These are phyloP conservation scores for Hucho hucho DNA, from an alignment of 2,113 vertebrate species.

Conservation along the genomic window DNA sequence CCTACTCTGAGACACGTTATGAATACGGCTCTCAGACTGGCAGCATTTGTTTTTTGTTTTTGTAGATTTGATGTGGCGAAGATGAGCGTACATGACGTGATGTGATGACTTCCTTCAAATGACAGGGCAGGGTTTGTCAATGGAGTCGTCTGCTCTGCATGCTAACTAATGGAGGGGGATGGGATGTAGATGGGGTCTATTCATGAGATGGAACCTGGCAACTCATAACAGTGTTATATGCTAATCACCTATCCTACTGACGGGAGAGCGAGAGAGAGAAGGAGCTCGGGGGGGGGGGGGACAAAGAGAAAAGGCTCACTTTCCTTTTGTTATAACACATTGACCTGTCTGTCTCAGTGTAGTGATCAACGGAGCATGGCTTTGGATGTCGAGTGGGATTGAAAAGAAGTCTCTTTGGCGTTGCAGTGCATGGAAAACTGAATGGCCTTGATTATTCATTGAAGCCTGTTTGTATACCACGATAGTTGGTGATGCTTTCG, in stretches of 20 bases:
- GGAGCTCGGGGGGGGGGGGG: neutral
- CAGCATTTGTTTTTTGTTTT: too few relatives aligned
- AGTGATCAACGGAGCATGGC: constrained; percentile 36
- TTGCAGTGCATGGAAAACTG: constrained; percentile 27
- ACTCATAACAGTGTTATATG: constrained; percentile 50
- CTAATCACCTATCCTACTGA: constrained; percentile 56
- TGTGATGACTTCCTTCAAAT: too few relatives aligned
- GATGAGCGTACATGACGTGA: neutral
- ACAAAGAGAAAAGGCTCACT: neutral
- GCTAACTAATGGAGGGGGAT: constrained; percentile 35
- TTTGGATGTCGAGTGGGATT: constrained; percentile 25
- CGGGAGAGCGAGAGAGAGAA: constrained; percentile 23
- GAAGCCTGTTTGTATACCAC: constrained; percentile 54
- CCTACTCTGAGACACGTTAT: too few relatives aligned
- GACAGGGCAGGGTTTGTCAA: neutral
- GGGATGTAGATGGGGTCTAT: constrained; percentile 20
- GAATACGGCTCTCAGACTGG: too few relatives aligned
- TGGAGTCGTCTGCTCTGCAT: neutral
- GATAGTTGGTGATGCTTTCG: constrained; percentile 67
- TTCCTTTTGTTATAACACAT: constrained; percentile 34
- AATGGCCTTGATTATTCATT: constrained; percentile 66
- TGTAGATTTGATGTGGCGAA: too few relatives aligned
- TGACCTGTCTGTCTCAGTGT: constrained; percentile 36
- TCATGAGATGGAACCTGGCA: constrained; percentile 38
- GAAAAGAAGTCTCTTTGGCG: constrained; percentile 22